Conservation (phyloP, 2,888 invertebrate genomes). For the Rosalia funebris region DNA sequence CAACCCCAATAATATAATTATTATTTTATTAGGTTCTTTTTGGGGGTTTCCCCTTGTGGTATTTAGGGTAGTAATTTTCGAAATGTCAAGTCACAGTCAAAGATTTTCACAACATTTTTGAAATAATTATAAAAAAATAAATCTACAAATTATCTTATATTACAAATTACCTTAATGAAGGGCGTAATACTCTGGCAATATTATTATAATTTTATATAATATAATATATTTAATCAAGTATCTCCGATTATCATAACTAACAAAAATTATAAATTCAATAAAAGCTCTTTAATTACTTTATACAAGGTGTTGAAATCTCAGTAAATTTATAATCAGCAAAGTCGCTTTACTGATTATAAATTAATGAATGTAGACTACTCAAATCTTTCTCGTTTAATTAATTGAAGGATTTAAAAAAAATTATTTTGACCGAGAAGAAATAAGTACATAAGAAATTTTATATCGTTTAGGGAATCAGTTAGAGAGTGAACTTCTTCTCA, state of each 20-base stretch:
- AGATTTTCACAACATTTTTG: neutral
- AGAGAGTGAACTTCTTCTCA: no score
- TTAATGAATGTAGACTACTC: no score
- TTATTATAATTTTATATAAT: neutral
- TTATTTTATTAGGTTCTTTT: neutral
- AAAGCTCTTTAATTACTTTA: no score
- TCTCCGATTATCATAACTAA: neutral
- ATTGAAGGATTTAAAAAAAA: no score
- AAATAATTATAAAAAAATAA: conserved; percentile 16
- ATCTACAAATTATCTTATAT: conserved; percentile 6
- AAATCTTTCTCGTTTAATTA: no score
- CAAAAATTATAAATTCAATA: neutral
- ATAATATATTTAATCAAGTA: conserved; percentile 2
- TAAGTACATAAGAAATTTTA: no score
- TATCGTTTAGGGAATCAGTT: no score
- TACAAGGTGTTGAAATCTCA: no score
- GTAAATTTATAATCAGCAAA: no score
- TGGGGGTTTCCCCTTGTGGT: neutral
- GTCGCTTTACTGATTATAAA: no score
- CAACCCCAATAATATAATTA: neutral
- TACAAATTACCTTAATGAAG: neutral
- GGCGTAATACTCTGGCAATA: neutral
- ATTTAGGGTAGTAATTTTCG: conserved; percentile 9
- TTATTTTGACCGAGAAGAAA: no score
- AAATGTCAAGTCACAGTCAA: conserved; percentile 2